Base-by-base conservation (phyloP, 2,113 vertebrate species). In the Struthidea cinerea region DNA sequence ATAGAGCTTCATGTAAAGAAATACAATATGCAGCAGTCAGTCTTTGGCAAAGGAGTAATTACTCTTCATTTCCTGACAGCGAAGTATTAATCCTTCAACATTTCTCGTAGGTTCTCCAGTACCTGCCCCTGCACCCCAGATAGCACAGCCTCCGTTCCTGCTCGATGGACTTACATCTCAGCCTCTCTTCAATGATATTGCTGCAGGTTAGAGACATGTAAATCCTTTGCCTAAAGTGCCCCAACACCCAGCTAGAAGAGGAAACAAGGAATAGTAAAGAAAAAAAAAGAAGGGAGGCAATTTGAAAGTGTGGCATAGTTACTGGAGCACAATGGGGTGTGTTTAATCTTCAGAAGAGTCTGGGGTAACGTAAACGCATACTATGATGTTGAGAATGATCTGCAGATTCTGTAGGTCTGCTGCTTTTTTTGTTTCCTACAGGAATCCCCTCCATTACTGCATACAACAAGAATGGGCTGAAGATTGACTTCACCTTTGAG, bases 401-500 rank as follows among this genome's bases (percentile, higher is more conserved):
- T 94, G 65, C 60, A 52, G 61, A 16, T 80, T 73, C 44, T 87
- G 5, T 87, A 88, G 47, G 23, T 74, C 24, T 90, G 50, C 82
- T 70, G 32, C 63, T 91, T 42, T 70, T 70, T 92, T 59, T 93
- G 64, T 30, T 89, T 96, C 61, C 74, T 82, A 4, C 84, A 99
- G 99, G 98, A 96, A 99, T 99, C 95, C 99, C 99, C 77, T 98
- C 99, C 28, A 99, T 99, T 98, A 99, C 98, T 22, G 99, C 99
- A 1, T 99, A 99, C 98, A 99, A 98, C 98, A 99, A 99, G 98
- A 99, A 99, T 47, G 99, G 99, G 50, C 98, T 99, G 96, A 99
- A 99, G 98, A 99, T 99, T 94, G 99, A 99, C 88, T 99, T 99
- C 97, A 99, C 98, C 49, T 99, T 99, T 96, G 99, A 99, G 97